These are phyloP conservation scores for Hedya salicella DNA, from an alignment of 2,888 invertebrate genomes.

Conservation along the genomic window DNA sequence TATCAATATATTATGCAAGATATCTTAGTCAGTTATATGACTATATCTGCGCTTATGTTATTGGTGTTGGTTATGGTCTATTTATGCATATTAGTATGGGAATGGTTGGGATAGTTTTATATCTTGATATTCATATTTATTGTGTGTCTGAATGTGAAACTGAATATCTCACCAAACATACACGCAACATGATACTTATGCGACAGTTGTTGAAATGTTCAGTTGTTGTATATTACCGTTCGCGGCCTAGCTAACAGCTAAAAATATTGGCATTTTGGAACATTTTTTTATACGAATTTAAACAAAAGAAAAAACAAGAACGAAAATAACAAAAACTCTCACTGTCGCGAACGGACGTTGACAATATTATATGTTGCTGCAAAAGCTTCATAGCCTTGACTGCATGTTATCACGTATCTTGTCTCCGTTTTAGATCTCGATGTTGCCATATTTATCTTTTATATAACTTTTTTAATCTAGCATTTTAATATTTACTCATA, in stretches of 20 bases:
- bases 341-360: constrained; percentile 58
- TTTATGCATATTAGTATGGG: constrained; percentile 47
- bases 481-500: constrained; percentile 20
- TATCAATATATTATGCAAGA: constrained; percentile 55
- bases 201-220: constrained; percentile 46
- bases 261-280: constrained; percentile 32
- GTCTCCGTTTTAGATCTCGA: constrained; percentile 48
- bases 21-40: constrained; percentile 57
- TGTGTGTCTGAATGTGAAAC: constrained; percentile 46
- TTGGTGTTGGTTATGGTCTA: constrained; percentile 47
- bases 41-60: constrained; percentile 63
- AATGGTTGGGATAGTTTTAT: constrained; percentile 46
- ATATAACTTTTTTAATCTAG: constrained; percentile 50
- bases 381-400: constrained; percentile 71
- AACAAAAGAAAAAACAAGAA: background rate
- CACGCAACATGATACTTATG: constrained; percentile 4
- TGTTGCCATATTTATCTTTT: constrained; percentile 63
- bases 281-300: constrained; percentile 21
- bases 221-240: constrained; percentile 49
- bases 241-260: constrained; percentile 47
- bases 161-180: constrained; percentile 32
- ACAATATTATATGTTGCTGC: constrained; percentile 61
- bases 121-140: constrained; percentile 46
- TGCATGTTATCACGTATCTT: constrained; percentile 47
- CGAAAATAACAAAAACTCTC: constrained; percentile 13